phyloP scores from a whole-genome alignment of 2,113 vertebrate species.

The Sapajus apella region DNA sequence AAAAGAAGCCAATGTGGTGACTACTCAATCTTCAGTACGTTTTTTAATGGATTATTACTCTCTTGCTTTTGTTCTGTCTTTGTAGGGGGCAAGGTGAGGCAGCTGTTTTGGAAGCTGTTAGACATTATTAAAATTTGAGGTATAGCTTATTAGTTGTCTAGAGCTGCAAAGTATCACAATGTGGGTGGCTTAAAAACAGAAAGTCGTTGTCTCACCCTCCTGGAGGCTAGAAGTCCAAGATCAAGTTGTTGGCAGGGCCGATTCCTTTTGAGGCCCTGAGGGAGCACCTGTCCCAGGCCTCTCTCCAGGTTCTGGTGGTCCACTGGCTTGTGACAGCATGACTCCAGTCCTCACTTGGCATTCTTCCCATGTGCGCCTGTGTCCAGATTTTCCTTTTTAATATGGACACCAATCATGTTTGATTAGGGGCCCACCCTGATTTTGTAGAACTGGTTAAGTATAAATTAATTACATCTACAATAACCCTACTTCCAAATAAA shows the following conservation, averaged over 20 bases:
- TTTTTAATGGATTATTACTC: not conserved
- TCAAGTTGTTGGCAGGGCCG: not conserved
- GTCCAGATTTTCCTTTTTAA: not conserved
- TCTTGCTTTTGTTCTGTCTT: not conserved
- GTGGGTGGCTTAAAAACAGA: not conserved
- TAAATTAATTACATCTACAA: not conserved
- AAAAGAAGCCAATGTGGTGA: not conserved
- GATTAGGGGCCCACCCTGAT: not conserved
- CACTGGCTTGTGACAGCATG: too few species aligned
- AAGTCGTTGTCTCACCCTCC: not conserved
- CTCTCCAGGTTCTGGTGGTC: not conserved
- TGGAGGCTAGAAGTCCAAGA: not conserved
- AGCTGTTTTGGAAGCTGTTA: not conserved
- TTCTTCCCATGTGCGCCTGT: not conserved
- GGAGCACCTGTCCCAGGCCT: not conserved
- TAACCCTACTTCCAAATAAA: not conserved
- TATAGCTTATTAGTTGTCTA: not conserved
- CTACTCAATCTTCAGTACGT: not conserved
- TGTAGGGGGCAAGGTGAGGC: not conserved
- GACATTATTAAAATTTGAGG: not conserved
- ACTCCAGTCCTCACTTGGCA: not conserved
- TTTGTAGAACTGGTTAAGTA: not conserved
- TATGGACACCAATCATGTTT: not conserved
- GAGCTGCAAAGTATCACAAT: not conserved
- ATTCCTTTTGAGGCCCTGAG: not conserved